These are phyloP conservation scores for Plectus sambesii DNA, from an alignment of 1,140 invertebrate species.

Conservation along the genomic window DNA sequence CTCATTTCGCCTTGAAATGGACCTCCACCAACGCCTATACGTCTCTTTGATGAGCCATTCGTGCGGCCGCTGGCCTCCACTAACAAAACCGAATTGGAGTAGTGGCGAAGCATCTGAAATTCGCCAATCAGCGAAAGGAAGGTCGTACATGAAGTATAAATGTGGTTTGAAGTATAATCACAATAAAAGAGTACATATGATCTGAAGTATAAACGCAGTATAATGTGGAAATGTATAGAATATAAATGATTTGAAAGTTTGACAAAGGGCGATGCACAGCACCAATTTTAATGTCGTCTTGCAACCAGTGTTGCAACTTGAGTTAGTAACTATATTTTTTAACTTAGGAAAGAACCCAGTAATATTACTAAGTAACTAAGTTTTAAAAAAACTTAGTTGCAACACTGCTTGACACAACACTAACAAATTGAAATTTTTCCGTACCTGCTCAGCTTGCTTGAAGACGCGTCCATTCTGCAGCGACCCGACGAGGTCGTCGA, in stretches of 20 bases:
- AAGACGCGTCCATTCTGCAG: constrained; percentile 85
- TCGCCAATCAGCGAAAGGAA: background rate
- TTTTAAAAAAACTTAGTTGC: too few species aligned
- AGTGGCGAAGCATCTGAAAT: constrained; percentile 41
- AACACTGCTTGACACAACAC: too few species aligned
- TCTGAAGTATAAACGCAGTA: constrained; percentile 8
- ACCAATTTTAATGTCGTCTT: too few species aligned
- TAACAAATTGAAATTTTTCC: constrained; percentile 3
- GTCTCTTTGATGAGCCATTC: constrained; percentile 35
- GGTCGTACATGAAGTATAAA: background rate
- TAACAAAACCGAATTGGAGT: constrained; percentile 30
- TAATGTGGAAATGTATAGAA: constrained; percentile 1
- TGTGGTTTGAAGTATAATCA: constrained; percentile 2
- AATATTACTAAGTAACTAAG: too few species aligned
- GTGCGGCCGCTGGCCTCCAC: constrained; percentile 40
- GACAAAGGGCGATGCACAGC: too few species aligned
- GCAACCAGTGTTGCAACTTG: too few species aligned
- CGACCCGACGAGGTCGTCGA: constrained; percentile 91
- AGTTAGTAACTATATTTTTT: too few species aligned
- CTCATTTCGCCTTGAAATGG: constrained; percentile 31
- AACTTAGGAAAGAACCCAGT: too few species aligned
- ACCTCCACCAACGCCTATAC: constrained; percentile 29
- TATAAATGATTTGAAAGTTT: too few species aligned
- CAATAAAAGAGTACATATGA: too few species aligned
- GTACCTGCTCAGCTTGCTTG: constrained; percentile 64